Percentiles rank a stretch among this genome's conserved stretches.
Evolutionary conservation across 2,888 invertebrate species (phyloP).

Genomic region (Drosophila silvestris): DNA sequence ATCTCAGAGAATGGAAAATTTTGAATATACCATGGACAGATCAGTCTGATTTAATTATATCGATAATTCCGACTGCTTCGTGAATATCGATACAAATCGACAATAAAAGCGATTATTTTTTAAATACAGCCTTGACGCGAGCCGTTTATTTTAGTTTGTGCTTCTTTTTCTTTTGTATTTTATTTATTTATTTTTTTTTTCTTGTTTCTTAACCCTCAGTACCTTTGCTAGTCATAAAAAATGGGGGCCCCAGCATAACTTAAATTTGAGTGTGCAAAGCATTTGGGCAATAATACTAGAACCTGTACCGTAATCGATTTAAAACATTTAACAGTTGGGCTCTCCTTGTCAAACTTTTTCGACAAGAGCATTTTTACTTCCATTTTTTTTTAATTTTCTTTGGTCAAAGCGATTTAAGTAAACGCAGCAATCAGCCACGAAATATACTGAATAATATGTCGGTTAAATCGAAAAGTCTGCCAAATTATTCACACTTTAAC

Average conservation of each 20-base stretch:
- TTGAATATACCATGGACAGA: too few species aligned
- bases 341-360: background rate
- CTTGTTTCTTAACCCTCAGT: background rate
- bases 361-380: background rate
- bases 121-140: background rate
- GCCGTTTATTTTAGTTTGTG: background rate
- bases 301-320: background rate
- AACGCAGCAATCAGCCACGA: background rate
- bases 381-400: background rate
- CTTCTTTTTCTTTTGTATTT: background rate
- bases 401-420: background rate
- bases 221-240: background rate
- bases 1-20: background rate
- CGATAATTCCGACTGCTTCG: background rate
- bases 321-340: background rate
- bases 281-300: background rate
- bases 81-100: background rate
- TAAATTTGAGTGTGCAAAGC: background rate
- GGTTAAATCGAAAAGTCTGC: background rate
- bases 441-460: background rate
- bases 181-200: background rate
- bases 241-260: background rate
- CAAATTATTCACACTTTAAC: constrained; percentile 3
- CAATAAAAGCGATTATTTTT: background rate
- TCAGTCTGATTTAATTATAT: background rate